Base-by-base conservation (phyloP, 2,113 vertebrate genomes). In the Apodemus sylvaticus region DNA sequence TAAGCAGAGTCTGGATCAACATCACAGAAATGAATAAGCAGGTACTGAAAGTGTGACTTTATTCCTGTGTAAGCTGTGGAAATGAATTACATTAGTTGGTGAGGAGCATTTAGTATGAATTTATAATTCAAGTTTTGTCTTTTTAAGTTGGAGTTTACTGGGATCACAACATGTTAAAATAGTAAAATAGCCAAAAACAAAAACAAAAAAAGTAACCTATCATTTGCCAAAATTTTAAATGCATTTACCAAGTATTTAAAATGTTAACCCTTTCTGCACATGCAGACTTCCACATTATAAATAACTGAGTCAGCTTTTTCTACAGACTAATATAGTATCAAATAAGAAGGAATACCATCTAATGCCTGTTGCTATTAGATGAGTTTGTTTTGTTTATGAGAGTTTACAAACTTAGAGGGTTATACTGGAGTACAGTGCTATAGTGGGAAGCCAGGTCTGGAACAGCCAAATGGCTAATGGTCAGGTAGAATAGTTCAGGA, bases 11-110 rank as follows among this genome's bases (percentile, higher is more conserved):
- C 92, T 99, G 99, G 99, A 98, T 98, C 86, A 99, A 99, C 98
- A 98, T 99, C 42, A 99, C 99, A 77, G 99, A 99, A 95, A 99
- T 99, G 82, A 99, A 99, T 97, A 99, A 98, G 97, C 99, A 99
- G 99, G 99, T 99, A 97, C 97, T 96, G 96, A 76, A 89, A 82
- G 53, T 95, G 16, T 94, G 70, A 51, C 86, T 91, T 94, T 86
- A 64, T 94, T 89, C 90, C 73, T 96, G 0, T 89, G 34, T 90
- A 89, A 89, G 29, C 62, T 82, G 4, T 89, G 24, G 93, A 45
- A 90, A 81, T 58, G 53, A n/a, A 60, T 95, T 95, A 73, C 5
- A 86, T 81, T 76, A 82, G 29, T 93, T 91, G 24, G 66, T 81
- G 86, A 53, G 36, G 86, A 53, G 36, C 90, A 39, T 83, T 89